phyloP scores from a whole-genome alignment of 2,113 vertebrate genomes.

The Glareola pratincola region DNA sequence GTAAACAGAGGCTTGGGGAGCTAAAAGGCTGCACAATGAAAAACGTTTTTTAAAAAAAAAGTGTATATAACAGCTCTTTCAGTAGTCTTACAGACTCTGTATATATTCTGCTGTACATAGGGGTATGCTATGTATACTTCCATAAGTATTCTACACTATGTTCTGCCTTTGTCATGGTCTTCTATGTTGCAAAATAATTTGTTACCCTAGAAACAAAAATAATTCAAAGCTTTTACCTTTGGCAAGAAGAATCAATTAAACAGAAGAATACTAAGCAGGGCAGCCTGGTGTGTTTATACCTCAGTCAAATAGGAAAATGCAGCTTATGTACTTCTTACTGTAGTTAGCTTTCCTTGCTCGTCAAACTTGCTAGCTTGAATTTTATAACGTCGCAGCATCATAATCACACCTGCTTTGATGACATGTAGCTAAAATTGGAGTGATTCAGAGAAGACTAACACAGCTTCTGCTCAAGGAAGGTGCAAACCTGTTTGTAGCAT shows the following conservation, averaged over 20 bases:
- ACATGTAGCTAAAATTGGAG: neutral
- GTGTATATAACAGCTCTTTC: neutral
- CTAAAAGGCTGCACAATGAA: neutral
- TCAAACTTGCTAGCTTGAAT: neutral
- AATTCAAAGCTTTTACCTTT: neutral
- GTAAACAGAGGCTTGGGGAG: neutral
- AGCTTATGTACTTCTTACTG: neutral
- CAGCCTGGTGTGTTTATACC: neutral
- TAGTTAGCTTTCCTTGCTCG: neutral
- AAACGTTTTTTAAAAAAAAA: neutral
- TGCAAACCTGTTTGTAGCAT: neutral
- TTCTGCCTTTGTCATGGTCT: neutral
- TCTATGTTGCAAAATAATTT: neutral
- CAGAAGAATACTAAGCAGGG: neutral
- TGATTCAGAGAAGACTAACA: neutral
- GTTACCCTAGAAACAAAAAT: neutral
- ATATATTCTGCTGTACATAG: rapidly evolving
- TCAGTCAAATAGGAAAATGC: neutral
- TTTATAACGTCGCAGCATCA: neutral
- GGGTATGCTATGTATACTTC: rapidly evolving
- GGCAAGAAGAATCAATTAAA: neutral
- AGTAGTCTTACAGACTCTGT: neutral
- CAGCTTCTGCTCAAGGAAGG: neutral
- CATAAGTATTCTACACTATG: neutral
- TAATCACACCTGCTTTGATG: neutral